Percentiles rank a stretch among this genome's conserved stretches.
These are phyloP conservation scores for Nesoenas mayeri DNA, from an alignment of 2,113 vertebrate species.

Conservation along the genomic window DNA sequence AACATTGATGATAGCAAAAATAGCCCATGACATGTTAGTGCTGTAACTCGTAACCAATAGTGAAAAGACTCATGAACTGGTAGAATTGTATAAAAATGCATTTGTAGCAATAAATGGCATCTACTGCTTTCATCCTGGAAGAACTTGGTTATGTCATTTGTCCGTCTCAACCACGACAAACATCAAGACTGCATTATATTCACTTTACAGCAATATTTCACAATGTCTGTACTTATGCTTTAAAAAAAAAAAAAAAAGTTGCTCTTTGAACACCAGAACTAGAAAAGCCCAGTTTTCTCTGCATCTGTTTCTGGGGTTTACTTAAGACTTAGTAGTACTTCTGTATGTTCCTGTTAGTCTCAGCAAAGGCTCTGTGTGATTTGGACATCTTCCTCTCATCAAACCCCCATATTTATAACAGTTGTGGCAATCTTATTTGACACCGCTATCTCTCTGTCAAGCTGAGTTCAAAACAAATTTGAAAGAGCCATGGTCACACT, in stretches of 20 bases:
- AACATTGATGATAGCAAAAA: too few relatives aligned
- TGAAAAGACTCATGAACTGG: too few relatives aligned
- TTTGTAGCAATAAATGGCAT: too few relatives aligned
- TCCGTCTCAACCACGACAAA: too few relatives aligned
- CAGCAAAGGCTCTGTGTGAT: neutral
- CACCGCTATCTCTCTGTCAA: neutral
- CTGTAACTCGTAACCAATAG: too few relatives aligned
- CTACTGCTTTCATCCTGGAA: too few relatives aligned
- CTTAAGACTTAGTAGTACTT: neutral
- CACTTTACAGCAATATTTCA: neutral
- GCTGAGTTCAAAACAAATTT: neutral
- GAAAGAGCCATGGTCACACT: neutral
- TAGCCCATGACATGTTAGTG: too few relatives aligned
- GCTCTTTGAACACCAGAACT: neutral
- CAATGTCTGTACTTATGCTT: neutral
- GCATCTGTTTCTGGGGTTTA: neutral
- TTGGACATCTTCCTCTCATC: neutral
- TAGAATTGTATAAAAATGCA: too few relatives aligned
- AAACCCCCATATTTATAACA: neutral
- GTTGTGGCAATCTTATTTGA: neutral
- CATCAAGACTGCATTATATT: neutral
- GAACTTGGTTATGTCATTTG: too few relatives aligned
- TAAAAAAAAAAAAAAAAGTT: neutral
- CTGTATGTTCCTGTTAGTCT: too few relatives aligned
- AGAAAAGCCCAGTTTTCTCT: neutral